phyloP scores from a whole-genome alignment of 2,113 vertebrate species.

The Pomatostomus ruficeps region DNA sequence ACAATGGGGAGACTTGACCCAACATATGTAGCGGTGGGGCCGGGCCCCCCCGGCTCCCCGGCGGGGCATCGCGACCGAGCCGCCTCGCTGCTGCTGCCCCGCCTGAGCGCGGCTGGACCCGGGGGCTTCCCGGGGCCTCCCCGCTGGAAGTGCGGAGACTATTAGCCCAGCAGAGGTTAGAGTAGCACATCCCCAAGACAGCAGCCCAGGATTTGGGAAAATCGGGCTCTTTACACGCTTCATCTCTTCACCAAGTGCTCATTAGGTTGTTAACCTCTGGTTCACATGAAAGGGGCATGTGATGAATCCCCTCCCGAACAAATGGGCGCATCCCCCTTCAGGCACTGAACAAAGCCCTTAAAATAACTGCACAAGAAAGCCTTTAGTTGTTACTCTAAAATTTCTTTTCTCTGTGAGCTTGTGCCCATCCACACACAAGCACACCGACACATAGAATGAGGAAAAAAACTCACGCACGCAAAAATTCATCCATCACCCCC shows the following conservation, averaged over 20 bases:
- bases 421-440: conserved; percentile 25
- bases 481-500: neutral
- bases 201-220: conserved; percentile 71
- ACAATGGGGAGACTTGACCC: conserved; percentile 89
- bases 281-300: conserved; percentile 79
- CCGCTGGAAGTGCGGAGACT: conserved; percentile 74
- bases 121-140: conserved; percentile 74
- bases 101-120: conserved; percentile 73
- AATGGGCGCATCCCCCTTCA: conserved; percentile 78
- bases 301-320: conserved; percentile 70
- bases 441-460: neutral
- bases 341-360: conserved; percentile 74
- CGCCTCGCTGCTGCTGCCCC: conserved; percentile 74
- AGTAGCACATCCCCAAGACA: conserved; percentile 80
- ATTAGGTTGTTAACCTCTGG: conserved; percentile 87
- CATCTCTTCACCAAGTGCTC: conserved; percentile 80
- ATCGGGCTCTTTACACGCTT: conserved; percentile 82
- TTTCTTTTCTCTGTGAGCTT: conserved; percentile 56
- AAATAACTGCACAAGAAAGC: conserved; percentile 74
- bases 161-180: conserved; percentile 80
- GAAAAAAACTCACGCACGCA: neutral
- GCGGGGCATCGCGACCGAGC: conserved; percentile 73
- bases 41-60: conserved; percentile 76
- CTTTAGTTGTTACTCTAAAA: conserved; percentile 71
- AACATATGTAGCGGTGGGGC: conserved; percentile 89